Evolutionary conservation across 2,113 vertebrate species (phyloP), one percentile per base, ranked within the genome.

Genomic region (Aythya baeri): DNA sequence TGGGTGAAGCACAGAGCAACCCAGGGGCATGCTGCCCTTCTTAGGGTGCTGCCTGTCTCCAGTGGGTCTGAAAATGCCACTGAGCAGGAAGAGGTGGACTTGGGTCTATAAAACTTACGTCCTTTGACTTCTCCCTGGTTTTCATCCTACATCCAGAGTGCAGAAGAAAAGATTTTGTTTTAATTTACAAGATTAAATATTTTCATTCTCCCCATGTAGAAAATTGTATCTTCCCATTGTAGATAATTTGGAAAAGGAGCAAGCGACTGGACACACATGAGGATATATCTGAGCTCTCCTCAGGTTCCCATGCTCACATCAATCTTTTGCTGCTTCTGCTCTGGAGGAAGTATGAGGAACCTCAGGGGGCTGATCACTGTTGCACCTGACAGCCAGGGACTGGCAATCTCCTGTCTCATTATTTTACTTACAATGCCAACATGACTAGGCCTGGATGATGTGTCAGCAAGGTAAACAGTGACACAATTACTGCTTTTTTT

Each of bases 1-100:
- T 31, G 32, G 29, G 7, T 0, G 1, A 79, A 79, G 74, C 0
- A 0, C 9, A 50, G 79, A 88, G 75, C 23, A 38, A 4, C 52
- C 25, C 38, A 29, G 55, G 58, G 23, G 14, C 38, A 26, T 0
- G 1, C 21, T 34, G 21, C 52, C 25, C 70, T 86, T 81, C 26
- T 36, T 26, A 17, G 66, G 44, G 22, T 2, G 0, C 38, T 34
- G 44, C 52, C 72, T 78, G 26, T 66, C 31, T 58, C 36, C 22
- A 66, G 54, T 34, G 43, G 38, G 1, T 29, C 31, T 46, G 57
- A 81, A 81, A 57, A 20, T 77, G 44, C 10, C 43, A 7, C 49
- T 34, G 58, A 71, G 21, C 8, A 71, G 11, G 46, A 77, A 38
- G 10, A 71, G 36, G n/a, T 55, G 44, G 13, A 29, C 44, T 80